Evolutionary conservation across 64 coral and sea anemone species (phyloP).

Genomic region (Pachyseris speciosa): DNA sequence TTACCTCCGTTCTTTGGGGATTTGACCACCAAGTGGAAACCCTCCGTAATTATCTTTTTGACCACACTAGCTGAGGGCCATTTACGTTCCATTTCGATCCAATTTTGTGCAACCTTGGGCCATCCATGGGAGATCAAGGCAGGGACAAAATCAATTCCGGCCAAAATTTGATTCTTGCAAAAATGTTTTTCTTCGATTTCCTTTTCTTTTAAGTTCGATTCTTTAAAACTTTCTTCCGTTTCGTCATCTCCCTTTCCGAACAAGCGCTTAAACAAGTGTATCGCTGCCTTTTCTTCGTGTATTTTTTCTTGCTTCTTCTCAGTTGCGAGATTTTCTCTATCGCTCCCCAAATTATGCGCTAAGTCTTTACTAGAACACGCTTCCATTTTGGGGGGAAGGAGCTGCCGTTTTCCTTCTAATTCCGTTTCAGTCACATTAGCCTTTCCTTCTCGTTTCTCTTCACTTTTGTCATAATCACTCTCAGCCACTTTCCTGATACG

Average conservation of each 20-base stretch:
- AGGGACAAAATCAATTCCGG: conserved; percentile 43
- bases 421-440: no score
- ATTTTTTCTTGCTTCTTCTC: neutral
- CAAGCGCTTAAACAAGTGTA: neutral
- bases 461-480: no score
- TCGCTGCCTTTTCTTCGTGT: no score
- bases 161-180: neutral
- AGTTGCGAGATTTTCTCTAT: no score
- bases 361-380: no score
- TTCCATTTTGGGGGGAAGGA: no score
- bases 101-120: conserved; percentile 31
- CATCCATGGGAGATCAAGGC: conserved; percentile 35
- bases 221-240: neutral
- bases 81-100: conserved; percentile 6
- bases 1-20: conserved; percentile 26
- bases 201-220: neutral
- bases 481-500: no score
- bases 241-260: neutral
- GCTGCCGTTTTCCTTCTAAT: no score
- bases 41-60: conserved; percentile 41
- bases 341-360: no score
- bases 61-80: conserved; percentile 29
- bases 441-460: no score
- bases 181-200: neutral
- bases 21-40: conserved; percentile 58